Evolutionary conservation across 2,888 invertebrate genomes (phyloP), one percentile per base, ranked within the genome.

Genomic region (Drosophila kanekoi): DNA sequence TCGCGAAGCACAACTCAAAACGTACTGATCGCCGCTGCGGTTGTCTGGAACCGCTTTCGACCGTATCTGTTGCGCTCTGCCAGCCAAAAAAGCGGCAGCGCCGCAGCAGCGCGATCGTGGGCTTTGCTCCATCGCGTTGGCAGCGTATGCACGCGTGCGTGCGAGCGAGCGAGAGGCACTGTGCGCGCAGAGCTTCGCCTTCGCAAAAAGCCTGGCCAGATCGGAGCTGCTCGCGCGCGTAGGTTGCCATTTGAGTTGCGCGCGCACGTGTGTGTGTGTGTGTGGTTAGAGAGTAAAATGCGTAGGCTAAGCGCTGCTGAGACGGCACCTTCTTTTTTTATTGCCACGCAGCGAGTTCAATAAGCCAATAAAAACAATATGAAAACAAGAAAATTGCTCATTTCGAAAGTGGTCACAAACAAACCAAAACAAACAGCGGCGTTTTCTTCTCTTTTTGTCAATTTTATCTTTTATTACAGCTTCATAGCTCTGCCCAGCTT

Each of bases 1-100:
- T 87, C 90, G 89, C 91, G 87, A 75, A 88, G 82, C 90, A 89
- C 90, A 87, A 90, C 89, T 90, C 87, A 89, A 91, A 90, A 83
- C 88, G 84, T 89, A 91, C 91, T 91, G 92, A 91, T 91, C 90
- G 80, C 0, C 73, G 72, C 49, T 76, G 71, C 47, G 51, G 67
- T 58, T 69, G 82, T 78, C 86, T 82, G 84, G 85, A 87, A 75
- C 72, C 65, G 83, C 87, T 87, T 80, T 87, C 79, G 71, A 69
- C 71, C 77, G 87, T 85, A 82, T 80, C 84, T 84, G 81, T 64
- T 67, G 67, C 54, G 78, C 77, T 72, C 72, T 72, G 80, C 82
- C 77, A 32, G 75, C 64, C 72, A 74, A 79, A 83, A 79, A 68
- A 65, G 57, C 72, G 51, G 47, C 68, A 68, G 57, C 79, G 61